These are phyloP conservation scores for Drosophila antonietae DNA, from an alignment of 2,888 invertebrate species.

Conservation along the genomic window DNA sequence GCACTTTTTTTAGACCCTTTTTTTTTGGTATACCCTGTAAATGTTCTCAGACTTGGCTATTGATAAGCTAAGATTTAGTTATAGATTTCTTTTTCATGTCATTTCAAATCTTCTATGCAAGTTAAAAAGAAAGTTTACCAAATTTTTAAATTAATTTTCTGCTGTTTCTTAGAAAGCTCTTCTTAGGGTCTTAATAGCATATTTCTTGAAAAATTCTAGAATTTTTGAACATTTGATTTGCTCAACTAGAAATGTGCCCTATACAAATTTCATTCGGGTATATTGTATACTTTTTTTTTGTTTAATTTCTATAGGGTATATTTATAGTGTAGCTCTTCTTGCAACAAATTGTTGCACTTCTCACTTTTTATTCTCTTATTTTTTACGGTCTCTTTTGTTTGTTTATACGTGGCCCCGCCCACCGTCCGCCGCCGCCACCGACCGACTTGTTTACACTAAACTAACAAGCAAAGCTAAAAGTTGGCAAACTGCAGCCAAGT, in stretches of 20 bases:
- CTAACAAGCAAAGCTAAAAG: slow-evolving; percentile 74
- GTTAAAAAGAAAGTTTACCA: no score
- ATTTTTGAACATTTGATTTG: no score
- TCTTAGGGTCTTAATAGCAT: no score
- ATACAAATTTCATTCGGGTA: no score
- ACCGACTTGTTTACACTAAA: slow-evolving; percentile 71
- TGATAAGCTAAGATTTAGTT: background rate
- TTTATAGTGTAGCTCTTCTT: background rate
- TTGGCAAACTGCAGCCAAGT: slow-evolving; percentile 68
- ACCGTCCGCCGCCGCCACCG: background rate
- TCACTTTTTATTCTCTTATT: background rate
- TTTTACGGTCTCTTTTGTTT: slow-evolving; percentile 45
- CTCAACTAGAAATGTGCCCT: no score
- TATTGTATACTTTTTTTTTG: background rate
- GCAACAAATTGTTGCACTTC: background rate
- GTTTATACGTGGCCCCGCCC: slow-evolving; percentile 19
- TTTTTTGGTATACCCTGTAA: slow-evolving; percentile 29
- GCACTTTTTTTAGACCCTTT: background rate
- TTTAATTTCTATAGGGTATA: background rate
- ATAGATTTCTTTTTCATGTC: background rate
- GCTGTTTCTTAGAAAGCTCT: no score
- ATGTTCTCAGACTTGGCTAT: background rate
- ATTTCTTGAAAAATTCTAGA: no score
- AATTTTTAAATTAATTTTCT: no score
- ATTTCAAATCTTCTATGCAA: no score